These are phyloP conservation scores for Alethe castanea DNA, from an alignment of 2,113 vertebrate genomes.

Conservation along the genomic window DNA sequence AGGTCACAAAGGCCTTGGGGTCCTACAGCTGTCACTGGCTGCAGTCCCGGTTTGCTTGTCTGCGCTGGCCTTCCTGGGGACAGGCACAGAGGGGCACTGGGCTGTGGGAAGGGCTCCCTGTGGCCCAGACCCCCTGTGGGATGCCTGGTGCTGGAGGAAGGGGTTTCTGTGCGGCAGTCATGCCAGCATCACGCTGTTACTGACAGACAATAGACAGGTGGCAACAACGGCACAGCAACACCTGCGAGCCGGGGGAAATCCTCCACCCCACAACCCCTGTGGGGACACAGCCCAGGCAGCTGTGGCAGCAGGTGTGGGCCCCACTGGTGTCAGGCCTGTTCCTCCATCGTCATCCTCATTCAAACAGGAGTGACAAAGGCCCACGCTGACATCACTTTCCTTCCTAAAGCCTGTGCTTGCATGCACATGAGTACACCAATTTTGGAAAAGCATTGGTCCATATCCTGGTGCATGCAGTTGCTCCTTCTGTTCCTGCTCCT, in stretches of 20 bases:
- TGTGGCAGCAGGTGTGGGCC: constrained; percentile 27
- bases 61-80: neutral
- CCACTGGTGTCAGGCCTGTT: neutral
- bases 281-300: neutral
- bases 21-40: neutral
- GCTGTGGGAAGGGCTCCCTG: neutral
- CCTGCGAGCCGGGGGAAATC: neutral
- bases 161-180: neutral
- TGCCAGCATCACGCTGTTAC: fast-evolving
- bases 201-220: neutral
- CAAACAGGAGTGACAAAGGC: neutral
- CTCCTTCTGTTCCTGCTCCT: neutral
- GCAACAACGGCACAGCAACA: neutral
- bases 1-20: neutral
- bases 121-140: fast-evolving
- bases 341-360: neutral
- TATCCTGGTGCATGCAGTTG: fast-evolving
- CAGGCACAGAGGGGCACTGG: neutral
- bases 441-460: neutral
- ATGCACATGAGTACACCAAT: neutral
- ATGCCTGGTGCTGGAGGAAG: neutral
- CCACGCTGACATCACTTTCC: fast-evolving
- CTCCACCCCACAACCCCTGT: neutral
- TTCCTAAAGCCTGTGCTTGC: neutral
- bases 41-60: neutral